Base-by-base conservation (phyloP, 2,113 vertebrate genomes). In the Amazona guildingii region DNA sequence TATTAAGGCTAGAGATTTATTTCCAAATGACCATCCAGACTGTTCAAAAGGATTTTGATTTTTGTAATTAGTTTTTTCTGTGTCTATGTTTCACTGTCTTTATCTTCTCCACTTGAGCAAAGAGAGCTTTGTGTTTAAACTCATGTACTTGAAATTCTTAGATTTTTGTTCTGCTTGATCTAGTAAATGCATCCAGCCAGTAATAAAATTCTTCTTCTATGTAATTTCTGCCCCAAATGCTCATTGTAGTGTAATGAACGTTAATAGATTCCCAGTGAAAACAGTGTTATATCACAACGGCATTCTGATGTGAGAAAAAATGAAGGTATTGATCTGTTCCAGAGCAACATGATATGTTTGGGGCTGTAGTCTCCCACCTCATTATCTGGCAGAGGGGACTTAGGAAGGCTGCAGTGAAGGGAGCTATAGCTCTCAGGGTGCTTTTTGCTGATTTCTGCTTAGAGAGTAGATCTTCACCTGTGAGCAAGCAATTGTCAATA, bases 1-100 rank as follows among this genome's bases (percentile, higher is more conserved):
- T 64, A 79, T 94, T 94, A 92, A 93, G 83, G 93, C 61, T 3
- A 76, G 72, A 92, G 74, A 82, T 92, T 87, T 94, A 69, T 93
- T 95, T 93, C 80, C 70, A 87, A 91, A 79, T 95, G 94, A 79
- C 92, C 81, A 66, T 95, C 66, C 78, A 62, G 67, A 51, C 63
- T 75, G 59, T 75, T 93, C 37, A 82, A 48, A 96, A 95, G 63
- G 75, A 79, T 86, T 95, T 91, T 88, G 54, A 79, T 87, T 96
- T 68, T 93, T 83, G 33, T 87, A 92, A 86, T 87, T 89, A 67
- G 61, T 72, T 79, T 95, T 93, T 90, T 66, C 41, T 92, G 59
- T 91, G 91, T 66, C 17, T 77, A 17, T 64, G 13, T 83, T 79
- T 72, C 84, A 52, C 29, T 29, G 8, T 66, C 66, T 95, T 86